phyloP scores from a whole-genome alignment of 2,113 vertebrate species.

The Plecotus auritus region DNA sequence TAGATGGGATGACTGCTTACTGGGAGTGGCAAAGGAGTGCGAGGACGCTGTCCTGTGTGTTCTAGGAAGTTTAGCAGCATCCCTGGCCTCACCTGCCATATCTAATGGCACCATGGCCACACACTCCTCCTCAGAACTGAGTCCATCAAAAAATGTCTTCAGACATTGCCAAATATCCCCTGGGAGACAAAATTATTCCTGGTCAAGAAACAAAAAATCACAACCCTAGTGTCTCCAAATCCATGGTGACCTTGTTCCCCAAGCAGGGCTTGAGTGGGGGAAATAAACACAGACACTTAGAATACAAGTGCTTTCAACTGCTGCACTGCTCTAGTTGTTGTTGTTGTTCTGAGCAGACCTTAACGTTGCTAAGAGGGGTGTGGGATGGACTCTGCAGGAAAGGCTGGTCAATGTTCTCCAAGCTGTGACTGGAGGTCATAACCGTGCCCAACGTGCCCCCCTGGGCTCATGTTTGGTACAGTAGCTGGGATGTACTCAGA shows the following conservation, averaged over 20 bases:
- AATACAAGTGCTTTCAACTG: background rate
- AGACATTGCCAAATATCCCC: background rate
- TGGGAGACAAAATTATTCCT: background rate
- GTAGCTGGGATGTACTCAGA: background rate
- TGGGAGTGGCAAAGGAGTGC: background rate
- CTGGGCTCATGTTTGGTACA: background rate
- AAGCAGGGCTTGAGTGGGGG: background rate
- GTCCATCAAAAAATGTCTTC: background rate
- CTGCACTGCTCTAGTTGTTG: background rate
- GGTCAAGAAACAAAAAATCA: background rate
- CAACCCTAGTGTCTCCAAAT: background rate
- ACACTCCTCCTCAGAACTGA: background rate
- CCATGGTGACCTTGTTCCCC: background rate
- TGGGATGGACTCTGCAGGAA: background rate
- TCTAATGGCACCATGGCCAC: background rate
- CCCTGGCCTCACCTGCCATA: background rate
- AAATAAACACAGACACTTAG: background rate
- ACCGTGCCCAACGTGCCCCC: background rate
- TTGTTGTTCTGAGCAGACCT: background rate
- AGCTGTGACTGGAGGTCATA: background rate
- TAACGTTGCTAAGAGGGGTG: background rate
- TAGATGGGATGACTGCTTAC: background rate
- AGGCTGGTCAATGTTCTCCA: background rate
- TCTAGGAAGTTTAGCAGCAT: background rate
- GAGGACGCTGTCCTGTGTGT: background rate